A percentile compares a stretch with the other conserved stretches of the same genome.
Evolutionary conservation across 2,888 invertebrate species (phyloP).

Genomic region (Philereme transversata): DNA sequence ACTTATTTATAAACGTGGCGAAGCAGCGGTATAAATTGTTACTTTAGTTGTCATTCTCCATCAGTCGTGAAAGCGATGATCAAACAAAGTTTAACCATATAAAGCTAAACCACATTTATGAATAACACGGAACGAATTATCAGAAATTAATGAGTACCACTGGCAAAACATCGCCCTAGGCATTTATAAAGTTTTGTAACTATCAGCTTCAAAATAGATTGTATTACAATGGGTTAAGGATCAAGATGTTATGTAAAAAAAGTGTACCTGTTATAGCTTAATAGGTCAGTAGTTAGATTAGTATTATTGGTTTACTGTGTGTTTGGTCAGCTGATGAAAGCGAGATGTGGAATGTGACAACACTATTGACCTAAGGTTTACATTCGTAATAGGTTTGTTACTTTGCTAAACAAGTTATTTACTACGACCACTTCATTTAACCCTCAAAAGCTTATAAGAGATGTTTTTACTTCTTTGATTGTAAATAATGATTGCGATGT

Average conservation of each 20-base stretch:
- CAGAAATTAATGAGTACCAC: slow-evolving; percentile 21
- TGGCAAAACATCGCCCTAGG: slow-evolving; percentile 27
- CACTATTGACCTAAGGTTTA: slow-evolving; percentile 6
- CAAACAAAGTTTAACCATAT: too few species aligned
- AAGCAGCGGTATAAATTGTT: too few species aligned
- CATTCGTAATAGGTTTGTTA: slow-evolving; percentile 13
- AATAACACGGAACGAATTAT: slow-evolving; percentile 6
- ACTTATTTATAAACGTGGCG: too few species aligned
- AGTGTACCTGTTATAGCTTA: slow-evolving; percentile 23
- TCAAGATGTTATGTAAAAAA: slow-evolving; percentile 11
- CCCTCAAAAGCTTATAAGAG: too few species aligned
- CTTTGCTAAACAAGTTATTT: not conserved
- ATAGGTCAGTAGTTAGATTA: slow-evolving; percentile 28
- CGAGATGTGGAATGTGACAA: slow-evolving; percentile 11
- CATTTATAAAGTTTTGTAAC: slow-evolving; percentile 28
- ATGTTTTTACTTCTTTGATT: too few species aligned
- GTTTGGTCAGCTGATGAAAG: slow-evolving; percentile 37
- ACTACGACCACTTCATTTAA: too few species aligned
- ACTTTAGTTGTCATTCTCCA: too few species aligned
- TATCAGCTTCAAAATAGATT: slow-evolving; percentile 14
- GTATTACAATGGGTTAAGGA: slow-evolving; percentile 20
- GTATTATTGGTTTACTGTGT: slow-evolving; percentile 32
- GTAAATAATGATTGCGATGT: too few species aligned
- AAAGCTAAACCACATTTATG: too few species aligned
- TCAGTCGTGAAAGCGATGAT: too few species aligned